Evolutionary conservation across 2,113 vertebrate species (phyloP).

Genomic region (Cephalopterus ornatus): DNA sequence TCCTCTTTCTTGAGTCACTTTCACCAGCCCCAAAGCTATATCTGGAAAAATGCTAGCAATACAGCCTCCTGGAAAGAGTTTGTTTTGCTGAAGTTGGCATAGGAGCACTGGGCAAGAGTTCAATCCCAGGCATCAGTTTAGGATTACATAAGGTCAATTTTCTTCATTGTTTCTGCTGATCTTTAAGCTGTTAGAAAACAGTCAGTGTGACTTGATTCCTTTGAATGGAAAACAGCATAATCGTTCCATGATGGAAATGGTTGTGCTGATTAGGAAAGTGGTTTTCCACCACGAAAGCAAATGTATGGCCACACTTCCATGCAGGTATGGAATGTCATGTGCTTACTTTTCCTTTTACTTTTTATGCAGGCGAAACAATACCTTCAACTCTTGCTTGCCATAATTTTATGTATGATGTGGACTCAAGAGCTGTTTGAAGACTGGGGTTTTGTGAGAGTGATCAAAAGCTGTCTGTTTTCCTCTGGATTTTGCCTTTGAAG

Average conservation of each 20-base stretch:
- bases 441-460: not conserved
- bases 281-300: not conserved
- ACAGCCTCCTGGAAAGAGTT: not conserved
- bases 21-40: not conserved
- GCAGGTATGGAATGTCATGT: not conserved
- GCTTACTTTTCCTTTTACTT: not conserved
- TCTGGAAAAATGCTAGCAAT: not conserved
- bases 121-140: constrained; percentile 8
- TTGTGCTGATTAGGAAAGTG: not conserved
- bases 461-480: not conserved
- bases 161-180: constrained; percentile 26
- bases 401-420: not conserved
- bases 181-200: constrained; percentile 7
- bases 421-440: not conserved
- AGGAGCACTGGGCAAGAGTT: not conserved
- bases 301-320: not conserved
- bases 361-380: not conserved
- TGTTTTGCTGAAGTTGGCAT: constrained; percentile 7
- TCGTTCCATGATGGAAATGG: not conserved
- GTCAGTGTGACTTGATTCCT: constrained; percentile 14
- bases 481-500: not conserved
- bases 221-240: constrained; percentile 10
- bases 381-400: not conserved
- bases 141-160: not conserved
- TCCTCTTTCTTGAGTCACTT: not conserved